Evolutionary conservation across 2,797 vertebrate species (phyloP), one percentile per base, ranked within the genome.

Genomic region (Microchirus variegatus): DNA sequence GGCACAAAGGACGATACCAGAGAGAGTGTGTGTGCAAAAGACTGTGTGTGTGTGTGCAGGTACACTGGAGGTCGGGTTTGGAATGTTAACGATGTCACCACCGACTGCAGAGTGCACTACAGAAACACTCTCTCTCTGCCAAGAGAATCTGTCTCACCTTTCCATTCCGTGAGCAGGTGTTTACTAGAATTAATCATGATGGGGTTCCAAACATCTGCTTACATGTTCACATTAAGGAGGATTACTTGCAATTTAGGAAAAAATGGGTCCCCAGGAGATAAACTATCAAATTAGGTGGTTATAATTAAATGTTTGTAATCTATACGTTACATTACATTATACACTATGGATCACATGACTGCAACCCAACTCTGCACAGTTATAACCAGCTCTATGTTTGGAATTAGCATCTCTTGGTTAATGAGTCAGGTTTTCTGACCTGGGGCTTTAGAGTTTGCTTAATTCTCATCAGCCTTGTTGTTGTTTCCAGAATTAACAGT

Each of bases 1-100:
- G 72, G 51, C 36, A 40, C 40, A 38, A 11, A 67, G 72, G 85
- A 89, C 85, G 84, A 75, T 59, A 45, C 53, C 16, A 41, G 45
- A 57, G 43, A 46, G 49, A 10, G 35, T 3, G 8, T 31, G 53
- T 54, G 62, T 22, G 22, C 19, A 22, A 22, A 22, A 22, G 19
- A 22, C 19, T 10, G 18, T 55, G 10, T 41, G 43, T 44, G 42
- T 66, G 43, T 69, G 67, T 63, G 41, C 19, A 16, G 35, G 38
- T 38, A 13, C 16, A 52, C n/a, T 7, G 42, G 54, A 41, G 46
- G 47, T 22, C 38, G 54, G 35, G 51, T 68, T 15, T 26, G 40
- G 53, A 54, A 54, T 54, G 18, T 43, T 43, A 54, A 54, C 22
- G 40, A 54, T n/a, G 52, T 10, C 17, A 8, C 53, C 18, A 11